Percentiles rank a stretch among this genome's conserved stretches.
phyloP scores from a whole-genome alignment of 2,797 vertebrate genomes.

The Eulemur mongoz region DNA sequence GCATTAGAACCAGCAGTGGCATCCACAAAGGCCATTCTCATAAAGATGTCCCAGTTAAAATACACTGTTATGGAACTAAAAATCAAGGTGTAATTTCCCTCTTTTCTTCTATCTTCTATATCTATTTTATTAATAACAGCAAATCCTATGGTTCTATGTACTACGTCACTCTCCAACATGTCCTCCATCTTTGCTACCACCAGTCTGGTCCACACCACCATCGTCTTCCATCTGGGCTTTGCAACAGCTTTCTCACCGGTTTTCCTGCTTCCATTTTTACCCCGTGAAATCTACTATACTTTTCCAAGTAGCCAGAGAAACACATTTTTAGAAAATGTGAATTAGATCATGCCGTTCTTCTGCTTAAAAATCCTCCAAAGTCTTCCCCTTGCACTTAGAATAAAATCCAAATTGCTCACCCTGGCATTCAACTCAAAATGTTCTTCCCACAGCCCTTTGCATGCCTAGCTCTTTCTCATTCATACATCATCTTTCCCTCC shows the following conservation, averaged over 20 bases:
- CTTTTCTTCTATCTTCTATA: background rate
- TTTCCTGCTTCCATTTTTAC: background rate
- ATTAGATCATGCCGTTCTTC: background rate
- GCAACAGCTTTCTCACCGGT: background rate
- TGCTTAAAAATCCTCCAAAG: slow-evolving; percentile 3
- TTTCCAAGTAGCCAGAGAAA: background rate
- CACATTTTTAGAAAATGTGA: slow-evolving; percentile 17
- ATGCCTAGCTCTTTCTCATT: slow-evolving; percentile 16
- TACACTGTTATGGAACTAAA: background rate
- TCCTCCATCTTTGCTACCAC: too few relatives aligned
- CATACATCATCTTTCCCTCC: background rate
- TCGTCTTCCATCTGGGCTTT: background rate
- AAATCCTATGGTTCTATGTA: background rate
- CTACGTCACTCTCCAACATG: background rate
- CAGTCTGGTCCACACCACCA: background rate
- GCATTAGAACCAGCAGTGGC: background rate
- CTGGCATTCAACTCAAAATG: slow-evolving; percentile 34
- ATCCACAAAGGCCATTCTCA: background rate
- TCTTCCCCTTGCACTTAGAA: slow-evolving; percentile 8
- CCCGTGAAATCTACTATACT: background rate
- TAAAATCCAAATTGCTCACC: slow-evolving; percentile 50
- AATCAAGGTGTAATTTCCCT: background rate
- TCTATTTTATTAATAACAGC: background rate
- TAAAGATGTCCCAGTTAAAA: background rate
- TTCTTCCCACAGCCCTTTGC: slow-evolving; percentile 29